Evolutionary conservation across 2,797 vertebrate species (phyloP), one percentile per base, ranked within the genome.

Genomic region (Vespertilio murinus): DNA sequence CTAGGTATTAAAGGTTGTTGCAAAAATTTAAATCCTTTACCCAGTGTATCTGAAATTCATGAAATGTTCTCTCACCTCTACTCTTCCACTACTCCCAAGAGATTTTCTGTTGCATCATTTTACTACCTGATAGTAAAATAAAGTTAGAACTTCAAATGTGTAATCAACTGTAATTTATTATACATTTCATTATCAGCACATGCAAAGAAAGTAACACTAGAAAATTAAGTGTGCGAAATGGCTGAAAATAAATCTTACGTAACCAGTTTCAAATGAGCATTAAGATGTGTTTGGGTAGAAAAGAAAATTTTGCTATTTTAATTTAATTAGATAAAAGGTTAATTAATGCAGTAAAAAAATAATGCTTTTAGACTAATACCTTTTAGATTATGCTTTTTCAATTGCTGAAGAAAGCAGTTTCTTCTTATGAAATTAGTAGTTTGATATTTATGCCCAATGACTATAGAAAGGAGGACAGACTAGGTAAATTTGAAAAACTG

Each of bases 251-350:
- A 45, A 1, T 81, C 14, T 17, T 94, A 94, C 93, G 52, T 90
- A 94, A 54, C 71, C 38, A 80, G 28, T 96, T 95, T 90, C 85
- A 96, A 95, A 85, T 94, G 94, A 95, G 40, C 88, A 91, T 96
- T 95, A 65, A 83, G 28, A 85, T 82, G 8, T 80, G 38, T 78
- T 96, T 95, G 71, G 64, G 45, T 82, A 54, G 17, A 88, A 90
- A 90, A 69, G n/a, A 69, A 65, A 88, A 75, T 25, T 95, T 70
- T 91, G 38, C 49, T 59, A 20, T 95, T 94, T 96, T 25, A 91
- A 3, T 70, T 69, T 88, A 88, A 20, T 83, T 77, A 88, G 64
- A 78, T 90, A 71, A 88, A 94, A 86, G 23, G 64, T 61, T 61
- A 59, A 59, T 89, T 42, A 87, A 40, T 65, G 16, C 25, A 74